Evolutionary conservation across 1,140 invertebrate species (phyloP), one percentile per base, ranked within the genome.

Genomic region (Liolophura sinensis): DNA sequence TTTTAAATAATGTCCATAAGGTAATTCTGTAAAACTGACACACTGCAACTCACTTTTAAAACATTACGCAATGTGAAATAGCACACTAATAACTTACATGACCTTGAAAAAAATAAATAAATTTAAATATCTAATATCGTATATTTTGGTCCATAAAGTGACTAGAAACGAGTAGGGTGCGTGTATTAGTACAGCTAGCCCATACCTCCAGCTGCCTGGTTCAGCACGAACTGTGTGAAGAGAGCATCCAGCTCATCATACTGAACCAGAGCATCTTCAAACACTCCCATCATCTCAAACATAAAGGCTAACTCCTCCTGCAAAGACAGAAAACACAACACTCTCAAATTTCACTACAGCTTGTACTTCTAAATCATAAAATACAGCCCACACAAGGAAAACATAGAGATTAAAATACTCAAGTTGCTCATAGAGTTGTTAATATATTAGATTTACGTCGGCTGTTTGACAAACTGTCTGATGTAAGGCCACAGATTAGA

Each of bases 211-310:
- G 93, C 88, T 80, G 92, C 91, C 55, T 93, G 93, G 86, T 97
- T 97, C 64, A 96, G 89, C 50, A 98, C 90, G 87, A 97, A 97
- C 86, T 98, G 95, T 15, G 95, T 95, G 84, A 98, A 98, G 59
- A 98, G 88, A 62, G 96, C 96, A 88, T 98, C 96, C 73, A 98
- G 85, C 87, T 98, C 96, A 86, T 99, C 96, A 85, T 98, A 98
- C 78, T 98, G 96, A 57, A 98, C 92, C 66, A 99, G 85, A 27
- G 96, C 94, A 86, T 98, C 96, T 75, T 97, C 95, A 82, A 93
- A 85, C 58, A 98, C 86, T 65, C 93, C 94, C 67, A 99, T 85
- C 90, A 96, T 96, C 88, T 97, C 93, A 73, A 97, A 89, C 66
- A 95, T 92, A 87, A 97, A 93, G 60, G 95, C 96, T 72, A 98